phyloP scores from a whole-genome alignment of 2,797 vertebrate genomes.

The Glyptemys insculpta region DNA sequence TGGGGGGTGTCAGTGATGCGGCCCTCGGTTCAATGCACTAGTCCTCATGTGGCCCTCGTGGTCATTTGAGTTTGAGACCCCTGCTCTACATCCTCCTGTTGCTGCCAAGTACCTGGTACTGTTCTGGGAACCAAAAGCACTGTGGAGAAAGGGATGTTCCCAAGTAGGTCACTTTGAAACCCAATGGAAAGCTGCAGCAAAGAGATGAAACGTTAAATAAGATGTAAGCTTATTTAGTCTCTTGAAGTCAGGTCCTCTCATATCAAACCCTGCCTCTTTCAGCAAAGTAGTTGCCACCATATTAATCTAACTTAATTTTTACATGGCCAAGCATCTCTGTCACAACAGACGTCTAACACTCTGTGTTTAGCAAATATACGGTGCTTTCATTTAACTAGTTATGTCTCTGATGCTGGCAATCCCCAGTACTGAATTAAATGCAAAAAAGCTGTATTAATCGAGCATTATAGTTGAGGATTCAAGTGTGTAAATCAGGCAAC shows the following conservation, averaged over 20 bases:
- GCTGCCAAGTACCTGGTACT: background rate
- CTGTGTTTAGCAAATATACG: accelerated
- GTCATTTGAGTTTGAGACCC: too few species aligned
- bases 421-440: accelerated
- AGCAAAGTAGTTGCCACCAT: background rate
- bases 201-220: background rate
- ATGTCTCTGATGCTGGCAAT: accelerated
- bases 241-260: background rate
- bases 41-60: too few species aligned
- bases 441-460: accelerated
- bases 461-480: background rate
- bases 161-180: background rate
- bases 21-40: too few species aligned
- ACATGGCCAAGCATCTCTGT: accelerated
- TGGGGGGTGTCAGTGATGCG: too few species aligned
- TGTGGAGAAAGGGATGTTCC: background rate
- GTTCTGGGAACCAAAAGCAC: background rate
- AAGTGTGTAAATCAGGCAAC: background rate
- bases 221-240: background rate
- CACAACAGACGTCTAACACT: background rate
- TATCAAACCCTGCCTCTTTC: background rate
- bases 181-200: background rate
- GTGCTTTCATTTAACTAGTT: background rate
- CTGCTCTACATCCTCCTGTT: background rate
- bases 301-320: background rate